phyloP scores from a whole-genome alignment of 1,140 invertebrate species.

The Drosophila bifasciata region DNA sequence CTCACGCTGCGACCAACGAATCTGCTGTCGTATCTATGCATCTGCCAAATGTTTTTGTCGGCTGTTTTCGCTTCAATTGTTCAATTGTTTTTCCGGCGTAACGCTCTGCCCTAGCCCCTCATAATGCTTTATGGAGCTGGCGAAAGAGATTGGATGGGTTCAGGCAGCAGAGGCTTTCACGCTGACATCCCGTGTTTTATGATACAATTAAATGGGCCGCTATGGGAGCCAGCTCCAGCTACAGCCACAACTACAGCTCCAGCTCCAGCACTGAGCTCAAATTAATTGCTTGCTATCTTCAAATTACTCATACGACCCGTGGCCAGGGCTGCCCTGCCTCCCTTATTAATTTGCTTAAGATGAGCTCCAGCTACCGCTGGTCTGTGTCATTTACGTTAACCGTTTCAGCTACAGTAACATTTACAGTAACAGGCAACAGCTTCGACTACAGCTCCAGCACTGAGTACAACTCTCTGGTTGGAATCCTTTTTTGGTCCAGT shows the following conservation, averaged over 20 bases:
- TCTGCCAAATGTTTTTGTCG: conserved; percentile 11
- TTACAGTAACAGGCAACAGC: conserved; percentile 29
- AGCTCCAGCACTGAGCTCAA: conserved; percentile 42
- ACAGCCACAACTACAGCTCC: neutral
- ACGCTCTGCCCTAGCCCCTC: conserved; percentile 13
- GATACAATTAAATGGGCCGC: conserved; percentile 65
- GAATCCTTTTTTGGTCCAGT: conserved; percentile 10
- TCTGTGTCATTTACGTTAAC: conserved; percentile 57
- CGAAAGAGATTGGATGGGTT: neutral
- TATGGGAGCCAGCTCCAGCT: conserved; percentile 7
- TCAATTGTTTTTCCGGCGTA: conserved; percentile 58
- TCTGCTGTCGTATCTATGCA: conserved; percentile 1
- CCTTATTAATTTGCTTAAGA: conserved; percentile 27
- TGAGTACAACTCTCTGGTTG: neutral
- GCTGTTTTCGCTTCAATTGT: conserved; percentile 37
- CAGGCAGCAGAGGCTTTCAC: conserved; percentile 5
- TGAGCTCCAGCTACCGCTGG: conserved; percentile 28
- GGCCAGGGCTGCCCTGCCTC: conserved; percentile 20
- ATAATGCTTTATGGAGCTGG: neutral
- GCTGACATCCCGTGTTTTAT: conserved; percentile 66
- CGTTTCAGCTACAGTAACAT: conserved; percentile 31
- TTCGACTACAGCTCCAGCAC: conserved; percentile 2
- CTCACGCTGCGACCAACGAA: too few species aligned
- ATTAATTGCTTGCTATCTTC: conserved; percentile 73
- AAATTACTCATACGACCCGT: conserved; percentile 79